These are phyloP conservation scores for Eupsilia transversa DNA, from an alignment of 2,888 invertebrate species.

Conservation along the genomic window DNA sequence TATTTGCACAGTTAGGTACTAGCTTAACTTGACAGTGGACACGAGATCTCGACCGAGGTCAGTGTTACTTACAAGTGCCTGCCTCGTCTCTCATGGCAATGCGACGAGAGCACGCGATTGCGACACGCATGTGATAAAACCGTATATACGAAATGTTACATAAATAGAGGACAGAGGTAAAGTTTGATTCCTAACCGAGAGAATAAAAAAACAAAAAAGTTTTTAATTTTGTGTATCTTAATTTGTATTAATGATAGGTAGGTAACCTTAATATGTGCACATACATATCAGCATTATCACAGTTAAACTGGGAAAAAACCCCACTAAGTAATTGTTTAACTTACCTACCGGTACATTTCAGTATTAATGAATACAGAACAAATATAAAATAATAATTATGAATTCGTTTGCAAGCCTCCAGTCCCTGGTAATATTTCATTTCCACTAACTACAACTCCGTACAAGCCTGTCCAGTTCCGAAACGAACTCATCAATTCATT, in stretches of 20 bases:
- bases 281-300: background rate
- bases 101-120: constrained; percentile 46
- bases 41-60: constrained; percentile 53
- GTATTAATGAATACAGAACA: background rate
- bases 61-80: constrained; percentile 54
- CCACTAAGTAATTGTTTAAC: background rate
- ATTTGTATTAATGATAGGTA: background rate
- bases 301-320: too few species aligned
- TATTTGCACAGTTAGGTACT: constrained; percentile 54
- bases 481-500: constrained; percentile 42
- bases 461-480: constrained; percentile 28
- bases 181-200: background rate
- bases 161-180: background rate
- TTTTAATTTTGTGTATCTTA: background rate
- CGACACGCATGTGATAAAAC: constrained; percentile 15
- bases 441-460: constrained; percentile 8
- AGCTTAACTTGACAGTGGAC: constrained; percentile 46
- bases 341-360: background rate
- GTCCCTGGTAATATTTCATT: constrained; percentile 39
- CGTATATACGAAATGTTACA: constrained; percentile 7
- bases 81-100: constrained; percentile 36
- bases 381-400: constrained; percentile 4
- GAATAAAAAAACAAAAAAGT: too few species aligned
- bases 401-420: constrained; percentile 7
- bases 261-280: background rate